phyloP scores from a whole-genome alignment of 1,140 invertebrate genomes.

The Hylyphantes graminicola region DNA sequence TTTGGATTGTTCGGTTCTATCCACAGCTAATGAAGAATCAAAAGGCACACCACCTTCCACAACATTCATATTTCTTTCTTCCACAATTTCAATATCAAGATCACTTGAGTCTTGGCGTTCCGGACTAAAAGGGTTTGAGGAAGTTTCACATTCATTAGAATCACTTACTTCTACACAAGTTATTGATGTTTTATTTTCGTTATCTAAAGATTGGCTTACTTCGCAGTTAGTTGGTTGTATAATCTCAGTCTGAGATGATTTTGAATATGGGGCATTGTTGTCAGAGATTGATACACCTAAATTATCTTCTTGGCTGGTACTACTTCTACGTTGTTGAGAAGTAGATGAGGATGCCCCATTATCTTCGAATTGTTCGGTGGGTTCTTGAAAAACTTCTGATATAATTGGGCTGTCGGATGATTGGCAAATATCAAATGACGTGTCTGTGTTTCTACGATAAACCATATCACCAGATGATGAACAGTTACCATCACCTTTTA shows the following conservation, averaged over 20 bases:
- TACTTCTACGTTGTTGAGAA: not conserved
- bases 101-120: no score
- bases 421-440: slow-evolving; percentile 7
- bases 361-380: not conserved
- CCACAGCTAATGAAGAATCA: no score
- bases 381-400: not conserved
- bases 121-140: no score
- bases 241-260: not conserved
- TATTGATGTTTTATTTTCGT: not conserved
- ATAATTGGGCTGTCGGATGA: slow-evolving; percentile 8
- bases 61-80: no score
- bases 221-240: not conserved
- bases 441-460: not conserved
- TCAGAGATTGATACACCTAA: no score
- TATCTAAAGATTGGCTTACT: slow-evolving; percentile 18
- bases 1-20: no score
- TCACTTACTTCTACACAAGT: not conserved
- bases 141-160: slow-evolving; percentile 15
- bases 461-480: slow-evolving; percentile 28
- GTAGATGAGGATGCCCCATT: slow-evolving; percentile 5
- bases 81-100: no score
- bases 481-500: slow-evolving; percentile 16
- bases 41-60: no score
- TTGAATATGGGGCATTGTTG: no score
- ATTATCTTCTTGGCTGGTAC: no score